Evolutionary conservation across 2,113 vertebrate species (phyloP), one percentile per base, ranked within the genome.

Genomic region (Lonchura striata): DNA sequence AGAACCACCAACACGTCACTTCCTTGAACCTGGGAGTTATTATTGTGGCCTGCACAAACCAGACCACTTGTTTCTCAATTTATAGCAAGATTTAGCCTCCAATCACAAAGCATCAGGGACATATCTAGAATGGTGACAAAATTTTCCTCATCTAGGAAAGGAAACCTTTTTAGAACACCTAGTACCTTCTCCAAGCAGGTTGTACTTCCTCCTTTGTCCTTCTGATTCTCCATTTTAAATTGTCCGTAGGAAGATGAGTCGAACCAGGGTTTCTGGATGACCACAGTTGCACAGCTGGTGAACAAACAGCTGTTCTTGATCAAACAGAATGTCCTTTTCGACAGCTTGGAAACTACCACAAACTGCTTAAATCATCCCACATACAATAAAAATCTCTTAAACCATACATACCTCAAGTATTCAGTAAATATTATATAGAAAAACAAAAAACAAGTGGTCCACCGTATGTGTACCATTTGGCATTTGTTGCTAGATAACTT

Each of bases 361-460:
- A 81, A 9, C 39, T 75, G 27, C 47, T 78, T 95, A 81, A 95
- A 78, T 31, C 81, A 66, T 70, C 63, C 56, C 79, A 88, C 79
- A 78, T 54, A 91, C 52, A 92, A 78, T 81, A 95, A 93, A 97
- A 92, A 66, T 44, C 30, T 78, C 88, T 91, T 81, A 92, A 93
- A 91, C 44, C n/a, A 68, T 74, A 68, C 15, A 37, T 86, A 71
- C 77, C 52, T 84, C 64, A 81, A 90, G 24, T 78, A 94, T 92
- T 94, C 52, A 84, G 72, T 86, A 95, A 94, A 94, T 84, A 94
- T 42, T 86, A 90, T 57, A n/a, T 25, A 83, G 54, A 84, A 86
- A 93, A 95, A 92, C 35, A 90, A 91, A 91, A 91, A 96, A 53
- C 21, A 85, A 87, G n/a, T 50, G 7, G 33, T 68, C 64, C 70